A percentile compares a stretch with the other conserved stretches of the same genome.
Conservation (phyloP, 1,140 invertebrate species). For the Bombus cullumanus region DNA sequence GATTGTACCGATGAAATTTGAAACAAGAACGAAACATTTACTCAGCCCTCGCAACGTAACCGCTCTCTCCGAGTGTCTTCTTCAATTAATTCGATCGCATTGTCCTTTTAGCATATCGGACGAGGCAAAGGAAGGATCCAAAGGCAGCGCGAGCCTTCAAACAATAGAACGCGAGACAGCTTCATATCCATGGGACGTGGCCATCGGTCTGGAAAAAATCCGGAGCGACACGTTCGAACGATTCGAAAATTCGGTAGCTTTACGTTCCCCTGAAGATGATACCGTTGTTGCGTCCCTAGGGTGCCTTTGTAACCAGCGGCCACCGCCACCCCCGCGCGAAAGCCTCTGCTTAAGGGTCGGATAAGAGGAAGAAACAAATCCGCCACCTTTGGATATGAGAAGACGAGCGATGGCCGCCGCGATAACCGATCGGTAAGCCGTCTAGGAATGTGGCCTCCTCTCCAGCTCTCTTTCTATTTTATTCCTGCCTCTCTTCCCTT, state of each 20-base stretch:
- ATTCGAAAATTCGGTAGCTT: slow-evolving; percentile 54
- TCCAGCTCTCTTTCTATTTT: slow-evolving; percentile 52
- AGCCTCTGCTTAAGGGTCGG: slow-evolving; percentile 47
- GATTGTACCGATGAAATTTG: no score
- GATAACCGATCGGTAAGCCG: slow-evolving; percentile 76
- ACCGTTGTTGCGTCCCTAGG: slow-evolving; percentile 51
- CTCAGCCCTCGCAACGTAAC: neutral
- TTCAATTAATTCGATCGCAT: neutral
- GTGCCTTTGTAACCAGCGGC: slow-evolving; percentile 49
- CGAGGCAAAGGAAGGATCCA: neutral
- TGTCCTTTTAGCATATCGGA: neutral
- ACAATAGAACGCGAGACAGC: slow-evolving; percentile 33
- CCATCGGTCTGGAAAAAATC: slow-evolving; percentile 23
- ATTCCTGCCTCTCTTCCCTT: slow-evolving; percentile 38
- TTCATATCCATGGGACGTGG: slow-evolving; percentile 19
- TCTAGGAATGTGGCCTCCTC: slow-evolving; percentile 75
- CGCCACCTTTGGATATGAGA: slow-evolving; percentile 75
- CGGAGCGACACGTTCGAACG: slow-evolving; percentile 28
- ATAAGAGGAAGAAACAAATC: slow-evolving; percentile 76
- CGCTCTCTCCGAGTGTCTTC: neutral
- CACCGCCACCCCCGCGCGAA: slow-evolving; percentile 45
- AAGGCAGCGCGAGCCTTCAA: slow-evolving; percentile 1
- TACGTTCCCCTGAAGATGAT: slow-evolving; percentile 48
- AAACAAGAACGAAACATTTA: no score
- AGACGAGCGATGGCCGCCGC: slow-evolving; percentile 71